phyloP scores from a whole-genome alignment of 2,113 vertebrate species.

The Pterocles burchelli region DNA sequence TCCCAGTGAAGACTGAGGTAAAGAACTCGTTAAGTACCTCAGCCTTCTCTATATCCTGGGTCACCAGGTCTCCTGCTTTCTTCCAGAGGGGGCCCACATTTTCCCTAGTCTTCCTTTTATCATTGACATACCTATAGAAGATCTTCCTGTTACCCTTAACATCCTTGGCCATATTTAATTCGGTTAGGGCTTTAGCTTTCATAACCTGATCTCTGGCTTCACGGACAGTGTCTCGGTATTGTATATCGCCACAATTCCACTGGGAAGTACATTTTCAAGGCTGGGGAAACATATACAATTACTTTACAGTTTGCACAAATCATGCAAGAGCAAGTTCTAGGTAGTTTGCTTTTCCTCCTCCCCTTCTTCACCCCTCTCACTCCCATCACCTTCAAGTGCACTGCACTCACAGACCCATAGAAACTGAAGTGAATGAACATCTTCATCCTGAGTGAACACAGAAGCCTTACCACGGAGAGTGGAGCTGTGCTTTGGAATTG shows the following conservation, averaged over 20 bases:
- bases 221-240: too few relatives aligned
- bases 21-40: too few relatives aligned
- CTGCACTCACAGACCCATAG: neutral
- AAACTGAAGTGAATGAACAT: neutral
- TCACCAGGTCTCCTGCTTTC: too few relatives aligned
- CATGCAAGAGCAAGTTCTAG: neutral
- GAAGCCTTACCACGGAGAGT: neutral
- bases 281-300: neutral
- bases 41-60: too few relatives aligned
- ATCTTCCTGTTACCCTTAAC: too few relatives aligned
- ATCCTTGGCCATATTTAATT: too few relatives aligned
- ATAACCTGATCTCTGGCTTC: too few relatives aligned
- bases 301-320: neutral
- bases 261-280: neutral
- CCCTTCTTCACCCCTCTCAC: fast-evolving
- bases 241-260: neutral
- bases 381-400: neutral
- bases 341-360: neutral
- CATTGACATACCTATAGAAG: too few relatives aligned
- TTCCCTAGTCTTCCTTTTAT: too few relatives aligned
- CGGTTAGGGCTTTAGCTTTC: too few relatives aligned
- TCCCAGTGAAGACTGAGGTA: too few relatives aligned
- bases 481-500: neutral
- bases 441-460: neutral
- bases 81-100: too few relatives aligned